Evolutionary conservation across 2,888 invertebrate species (phyloP), one percentile per base, ranked within the genome.

Genomic region (Paralinhomoeus sp.): DNA sequence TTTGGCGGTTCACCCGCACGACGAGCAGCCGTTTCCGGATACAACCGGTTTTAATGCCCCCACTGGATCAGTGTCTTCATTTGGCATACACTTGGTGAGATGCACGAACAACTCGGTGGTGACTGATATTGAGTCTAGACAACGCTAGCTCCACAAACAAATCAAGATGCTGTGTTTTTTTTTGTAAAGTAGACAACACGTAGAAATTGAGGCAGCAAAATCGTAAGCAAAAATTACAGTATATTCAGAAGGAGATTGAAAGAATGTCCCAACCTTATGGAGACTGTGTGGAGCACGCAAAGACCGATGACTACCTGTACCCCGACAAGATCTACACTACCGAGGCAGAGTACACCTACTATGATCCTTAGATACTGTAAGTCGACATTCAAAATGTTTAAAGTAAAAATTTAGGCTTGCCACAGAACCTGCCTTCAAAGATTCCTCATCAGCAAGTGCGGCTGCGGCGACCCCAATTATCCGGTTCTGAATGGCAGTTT

Each of bases 381-480:
- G 5, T 27, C 7, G 27, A 27, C 12, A 12, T 12, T 27, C 27
- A 12, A 5, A 9, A 9, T 12, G 27, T 27, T 27, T 27, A 5
- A 9, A 27, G 12, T 12, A 12, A 7, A 7, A 38, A 5, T 23
- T 48, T 41, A 54, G 52, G 55, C 53, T 5, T 58, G 57, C 42
- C 55, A 58, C 45, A 45, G 57, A n/a, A 53, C 53, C 45, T 57
- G 57, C 43, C 53, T 57, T 37, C 55, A 56, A 37, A 47, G 51
- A 23, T 51, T 51, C 40, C 45, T 58, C 18, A 48, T 54, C 15
- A 24, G 42, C 9, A 47, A 44, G 17, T 60, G 60, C 41, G 55
- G 54, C 15, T 60, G 60, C 44, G 57, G 56, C n/a, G 59, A 60
- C 49, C 59, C 59, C 0, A 44, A 58, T 7, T 60, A 55, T 45